Evolutionary conservation across 2,888 invertebrate genomes (phyloP), one percentile per base, ranked within the genome.

Genomic region (Eristalis tenax): DNA sequence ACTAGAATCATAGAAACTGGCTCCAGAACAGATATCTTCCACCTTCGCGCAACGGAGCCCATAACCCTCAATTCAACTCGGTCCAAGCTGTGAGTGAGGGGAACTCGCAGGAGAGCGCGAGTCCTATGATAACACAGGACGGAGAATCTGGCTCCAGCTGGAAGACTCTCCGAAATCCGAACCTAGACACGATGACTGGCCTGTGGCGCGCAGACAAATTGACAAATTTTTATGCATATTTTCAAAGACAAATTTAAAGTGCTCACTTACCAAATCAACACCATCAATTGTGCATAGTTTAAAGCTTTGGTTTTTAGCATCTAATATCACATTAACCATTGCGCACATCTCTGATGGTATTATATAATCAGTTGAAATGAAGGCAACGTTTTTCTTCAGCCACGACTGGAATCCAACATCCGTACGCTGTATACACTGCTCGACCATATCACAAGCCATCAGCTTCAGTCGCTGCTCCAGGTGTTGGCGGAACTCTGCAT

Each of bases 381-480:
- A 98, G 10, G 97, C 97, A 83, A 97, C 96, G 88, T 97, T 97
- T 93, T 98, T 98, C 93, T 98, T 98, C 87, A 98, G 93, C 97
- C 98, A 98, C 70, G 96, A 96, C 94, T 98, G 97, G 94, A 99
- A 99, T 23, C 97, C 96, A 57, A 95, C 93, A 91, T 97, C 97
- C 3, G 98, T 98, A 91, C 96, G 96, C 92, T 98, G 98, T 89
- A 99, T 98, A 91, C 98, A 99, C 13, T 99, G 98, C 93, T 99
- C 99, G 93, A 99, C 98, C 99, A 99, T 99, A 93, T 99, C 99
- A 90, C 98, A 97, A 57, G 99, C 99, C 98, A 99, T 99, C 90
- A 98, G 94, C 93, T 99, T 99, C 80, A 99, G 95, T 88, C 99
- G 94, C 93, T 99, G 98, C 91, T 99, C 99, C 89, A 99, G 94